phyloP scores from a whole-genome alignment of 2,888 invertebrate genomes.

The Chrysopilus asiliformis region DNA sequence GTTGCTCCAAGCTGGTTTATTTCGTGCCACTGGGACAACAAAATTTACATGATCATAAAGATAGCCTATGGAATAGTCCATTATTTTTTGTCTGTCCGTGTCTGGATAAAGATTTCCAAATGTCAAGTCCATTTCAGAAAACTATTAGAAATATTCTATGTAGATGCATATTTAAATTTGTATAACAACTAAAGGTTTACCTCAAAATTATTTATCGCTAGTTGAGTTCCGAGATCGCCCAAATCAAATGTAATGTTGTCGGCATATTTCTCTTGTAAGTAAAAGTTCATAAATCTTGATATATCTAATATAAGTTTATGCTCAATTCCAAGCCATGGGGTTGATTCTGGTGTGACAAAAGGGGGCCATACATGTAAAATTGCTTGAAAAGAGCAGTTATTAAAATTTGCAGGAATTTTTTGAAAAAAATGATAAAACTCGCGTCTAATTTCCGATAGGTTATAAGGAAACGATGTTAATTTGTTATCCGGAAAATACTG shows the following conservation, averaged over 20 bases:
- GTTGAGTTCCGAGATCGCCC: too few relatives aligned
- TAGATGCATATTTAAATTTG: too few relatives aligned
- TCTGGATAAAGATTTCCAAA: constrained; percentile 12
- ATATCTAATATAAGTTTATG: constrained; percentile 11
- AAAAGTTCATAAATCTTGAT: constrained; percentile 9
- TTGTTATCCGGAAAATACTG: too few relatives aligned
- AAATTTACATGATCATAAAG: constrained; percentile 10
- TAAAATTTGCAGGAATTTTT: constrained; percentile 9
- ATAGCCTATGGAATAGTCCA: constrained; percentile 11
- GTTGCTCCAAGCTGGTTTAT: constrained; percentile 10
- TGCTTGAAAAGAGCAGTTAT: constrained; percentile 6
- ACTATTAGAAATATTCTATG: too few relatives aligned
- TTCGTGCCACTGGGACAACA: constrained; percentile 11
- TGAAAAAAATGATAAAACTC: constrained; percentile 8
- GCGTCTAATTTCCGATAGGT: too few relatives aligned
- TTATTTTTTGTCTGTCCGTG: constrained; percentile 8
- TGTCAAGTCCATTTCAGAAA: too few relatives aligned
- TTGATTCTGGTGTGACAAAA: constrained; percentile 6
- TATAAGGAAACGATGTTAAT: too few relatives aligned
- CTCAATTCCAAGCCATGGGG: constrained; percentile 7
- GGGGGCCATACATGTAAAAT: constrained; percentile 11
- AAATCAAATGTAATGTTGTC: too few relatives aligned
- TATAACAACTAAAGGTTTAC: too few relatives aligned
- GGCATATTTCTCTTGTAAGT: constrained; percentile 2
- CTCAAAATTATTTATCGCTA: too few relatives aligned